Conservation (phyloP, 2,888 invertebrate genomes). For the Pseudoips prasinana region DNA sequence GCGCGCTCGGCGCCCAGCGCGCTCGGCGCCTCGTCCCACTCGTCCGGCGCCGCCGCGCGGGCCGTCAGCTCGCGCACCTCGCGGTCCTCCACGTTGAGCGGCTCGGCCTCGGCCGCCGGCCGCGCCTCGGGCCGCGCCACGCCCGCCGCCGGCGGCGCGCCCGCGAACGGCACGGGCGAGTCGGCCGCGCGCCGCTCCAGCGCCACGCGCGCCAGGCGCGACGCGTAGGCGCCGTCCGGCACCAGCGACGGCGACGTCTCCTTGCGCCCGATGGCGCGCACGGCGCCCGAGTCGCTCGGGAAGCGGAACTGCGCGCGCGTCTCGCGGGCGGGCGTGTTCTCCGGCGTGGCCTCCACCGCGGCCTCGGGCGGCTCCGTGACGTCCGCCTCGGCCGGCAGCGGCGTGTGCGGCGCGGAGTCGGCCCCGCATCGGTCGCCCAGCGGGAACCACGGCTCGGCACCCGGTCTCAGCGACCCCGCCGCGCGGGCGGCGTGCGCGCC, state of each 20-base stretch:
- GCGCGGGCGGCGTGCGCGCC: constrained; percentile 92
- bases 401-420: constrained; percentile 72
- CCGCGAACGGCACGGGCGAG: constrained; percentile 71
- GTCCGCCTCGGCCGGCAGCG: constrained; percentile 68
- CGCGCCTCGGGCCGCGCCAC: constrained; percentile 48
- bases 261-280: constrained; percentile 84
- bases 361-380: constrained; percentile 88
- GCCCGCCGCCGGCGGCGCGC: constrained; percentile 59
- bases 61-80: constrained; percentile 75
- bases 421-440: constrained; percentile 68
- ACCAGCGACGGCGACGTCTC: constrained; percentile 75
- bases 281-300: constrained; percentile 84
- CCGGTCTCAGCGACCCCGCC: constrained; percentile 83
- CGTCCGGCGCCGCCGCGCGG: constrained; percentile 42
- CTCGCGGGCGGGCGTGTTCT: constrained; percentile 92
- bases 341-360: constrained; percentile 94
- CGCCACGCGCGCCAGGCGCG: constrained; percentile 72
- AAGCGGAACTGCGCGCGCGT: constrained; percentile 68
- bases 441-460: constrained; percentile 70
- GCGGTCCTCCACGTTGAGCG: constrained; percentile 46
- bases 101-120: constrained; percentile 37
- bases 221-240: constrained; percentile 52
- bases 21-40: constrained; percentile 25
- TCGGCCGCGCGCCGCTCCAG: constrained; percentile 71
- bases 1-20: constrained; percentile 21